Evolutionary conservation across 1,140 invertebrate species (phyloP).

Genomic region (Mamestra configurata): DNA sequence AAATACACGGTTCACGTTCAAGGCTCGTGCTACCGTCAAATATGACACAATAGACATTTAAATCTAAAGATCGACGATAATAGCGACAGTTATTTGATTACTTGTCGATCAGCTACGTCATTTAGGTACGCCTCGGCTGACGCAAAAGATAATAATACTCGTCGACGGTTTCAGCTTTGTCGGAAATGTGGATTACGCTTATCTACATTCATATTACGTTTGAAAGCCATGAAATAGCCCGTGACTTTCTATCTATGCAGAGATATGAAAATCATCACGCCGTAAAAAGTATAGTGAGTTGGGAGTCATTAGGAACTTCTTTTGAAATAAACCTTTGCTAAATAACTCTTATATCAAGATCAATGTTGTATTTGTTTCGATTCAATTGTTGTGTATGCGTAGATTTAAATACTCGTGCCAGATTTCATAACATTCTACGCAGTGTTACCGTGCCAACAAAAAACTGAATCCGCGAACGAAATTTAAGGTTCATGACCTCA

Average conservation of each 20-base stretch:
- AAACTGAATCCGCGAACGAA: background rate
- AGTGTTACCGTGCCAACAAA: constrained; percentile 22
- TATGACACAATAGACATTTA: constrained; percentile 12
- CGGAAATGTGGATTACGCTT: background rate
- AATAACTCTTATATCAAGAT: background rate
- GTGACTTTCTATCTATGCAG: no score
- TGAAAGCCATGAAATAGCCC: background rate
- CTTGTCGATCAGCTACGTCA: constrained; percentile 3
- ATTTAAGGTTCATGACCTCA: constrained; percentile 30
- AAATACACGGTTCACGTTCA: background rate
- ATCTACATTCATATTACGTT: background rate
- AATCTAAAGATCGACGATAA: background rate
- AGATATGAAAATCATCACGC: no score
- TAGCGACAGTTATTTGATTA: constrained; percentile 5
- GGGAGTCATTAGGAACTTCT: no score
- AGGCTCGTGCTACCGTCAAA: no score
- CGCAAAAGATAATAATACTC: constrained; percentile 4
- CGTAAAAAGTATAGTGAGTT: no score
- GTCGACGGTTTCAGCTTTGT: background rate
- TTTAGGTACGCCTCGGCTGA: background rate
- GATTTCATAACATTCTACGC: background rate
- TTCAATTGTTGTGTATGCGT: background rate
- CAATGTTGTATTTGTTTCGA: background rate
- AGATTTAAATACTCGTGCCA: constrained; percentile 2
- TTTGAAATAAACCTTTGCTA: no score